Percentiles rank a stretch among this genome's conserved stretches.
Evolutionary conservation across 2,797 vertebrate species (phyloP).

Genomic region (Geotria australis): DNA sequence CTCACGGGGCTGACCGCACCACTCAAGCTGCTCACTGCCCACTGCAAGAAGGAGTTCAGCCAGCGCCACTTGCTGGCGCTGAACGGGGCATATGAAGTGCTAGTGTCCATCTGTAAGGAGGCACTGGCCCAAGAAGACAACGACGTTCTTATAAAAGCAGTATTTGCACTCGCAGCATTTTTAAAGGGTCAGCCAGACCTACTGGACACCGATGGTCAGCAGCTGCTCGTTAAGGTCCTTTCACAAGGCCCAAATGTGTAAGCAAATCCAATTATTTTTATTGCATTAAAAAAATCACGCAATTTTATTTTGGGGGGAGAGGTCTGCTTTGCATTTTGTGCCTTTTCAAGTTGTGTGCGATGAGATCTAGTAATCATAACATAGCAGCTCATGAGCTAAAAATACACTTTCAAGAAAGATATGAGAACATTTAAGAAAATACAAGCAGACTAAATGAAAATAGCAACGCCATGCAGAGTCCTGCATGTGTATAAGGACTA

Average conservation of each 20-base stretch:
- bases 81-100: conserved; percentile 39
- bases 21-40: conserved; percentile 22
- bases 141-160: conserved; percentile 9
- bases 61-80: conserved; percentile 46
- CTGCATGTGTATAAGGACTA: no score
- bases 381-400: no score
- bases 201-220: conserved; percentile 25
- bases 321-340: no score
- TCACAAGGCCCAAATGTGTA: conserved; percentile 1
- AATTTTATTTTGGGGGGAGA: no score
- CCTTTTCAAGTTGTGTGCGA: no score
- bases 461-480: no score
- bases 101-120: conserved; percentile 31
- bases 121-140: conserved; percentile 4
- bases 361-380: no score
- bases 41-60: conserved; percentile 31
- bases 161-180: conserved; percentile 22
- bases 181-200: conserved; percentile 67
- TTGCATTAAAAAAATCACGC: no score
- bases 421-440: no score
- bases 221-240: conserved; percentile 22
- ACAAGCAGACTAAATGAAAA: no score
- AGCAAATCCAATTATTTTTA: no score
- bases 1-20: conserved; percentile 5
- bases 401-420: no score